A percentile compares a stretch with the other conserved stretches of the same genome.
These are phyloP conservation scores for Cataglyphis altisquamis DNA, from an alignment of 2,888 invertebrate species.

Conservation along the genomic window DNA sequence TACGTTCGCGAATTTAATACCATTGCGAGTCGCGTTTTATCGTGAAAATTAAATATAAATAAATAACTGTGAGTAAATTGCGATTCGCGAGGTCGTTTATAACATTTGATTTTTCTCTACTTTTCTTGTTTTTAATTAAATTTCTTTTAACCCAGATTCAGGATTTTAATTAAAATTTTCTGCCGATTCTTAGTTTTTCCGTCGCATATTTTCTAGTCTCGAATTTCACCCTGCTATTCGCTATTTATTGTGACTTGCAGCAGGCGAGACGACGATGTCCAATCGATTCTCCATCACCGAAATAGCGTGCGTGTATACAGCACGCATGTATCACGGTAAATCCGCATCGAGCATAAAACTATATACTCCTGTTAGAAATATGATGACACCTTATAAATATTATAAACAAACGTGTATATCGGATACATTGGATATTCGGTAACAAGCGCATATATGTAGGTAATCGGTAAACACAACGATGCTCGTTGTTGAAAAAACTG, in stretches of 20 bases:
- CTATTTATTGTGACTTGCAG: constrained; percentile 62
- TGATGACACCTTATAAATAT: constrained; percentile 52
- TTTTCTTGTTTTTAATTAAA: constrained; percentile 57
- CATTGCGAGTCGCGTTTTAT: constrained; percentile 37
- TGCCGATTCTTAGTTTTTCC: constrained; percentile 58
- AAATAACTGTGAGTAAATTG: constrained; percentile 53
- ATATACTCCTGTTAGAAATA: constrained; percentile 47
- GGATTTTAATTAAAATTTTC: constrained; percentile 61
- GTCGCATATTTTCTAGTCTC: constrained; percentile 44
- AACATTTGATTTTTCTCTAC: constrained; percentile 46
- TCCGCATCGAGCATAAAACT: constrained; percentile 53
- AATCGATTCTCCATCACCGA: constrained; percentile 68
- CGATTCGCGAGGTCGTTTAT: constrained; percentile 47
- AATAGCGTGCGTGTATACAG: constrained; percentile 49
- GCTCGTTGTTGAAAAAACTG: neutral
- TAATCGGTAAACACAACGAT: constrained; percentile 3
- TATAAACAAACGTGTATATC: constrained; percentile 29
- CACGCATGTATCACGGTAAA: constrained; percentile 54
- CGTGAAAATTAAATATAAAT: constrained; percentile 53
- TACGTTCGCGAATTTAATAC: constrained; percentile 41
- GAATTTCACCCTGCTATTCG: constrained; percentile 52
- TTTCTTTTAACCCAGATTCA: constrained; percentile 52
- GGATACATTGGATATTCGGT: neutral
- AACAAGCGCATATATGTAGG: neutral
- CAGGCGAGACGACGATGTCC: constrained; percentile 56